Evolutionary conservation across 2,113 vertebrate species (phyloP), one percentile per base, ranked within the genome.

Genomic region (Turdus rufiventris): DNA sequence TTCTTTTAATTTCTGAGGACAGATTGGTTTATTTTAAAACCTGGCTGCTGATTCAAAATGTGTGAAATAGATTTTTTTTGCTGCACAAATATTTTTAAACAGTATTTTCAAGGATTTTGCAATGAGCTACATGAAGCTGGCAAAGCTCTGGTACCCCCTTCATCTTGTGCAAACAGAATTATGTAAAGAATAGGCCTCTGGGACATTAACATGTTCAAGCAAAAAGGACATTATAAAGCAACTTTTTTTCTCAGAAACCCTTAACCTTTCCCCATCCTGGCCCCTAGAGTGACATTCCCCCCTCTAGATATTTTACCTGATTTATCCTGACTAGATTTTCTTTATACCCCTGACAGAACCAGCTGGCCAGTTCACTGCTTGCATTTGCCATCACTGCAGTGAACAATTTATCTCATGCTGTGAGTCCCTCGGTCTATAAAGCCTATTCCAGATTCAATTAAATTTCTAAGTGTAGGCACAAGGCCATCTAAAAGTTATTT

Each of bases 11-110:
- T 96, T 96, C 63, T 96, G 61, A 95, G 90, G 88, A 93, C 93
- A 91, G 85, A 90, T 71, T 94, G 88, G 91, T 96, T 96, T 95
- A 94, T 90, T 96, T 97, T 93, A 90, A 96, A 96, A 96, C 36
- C 85, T 95, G 94, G 84, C 81, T 93, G 88, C 73, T 92, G 88
- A 81, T 88, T 89, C 73, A 13, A 93, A 89, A 93, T 85, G 90
- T 96, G 94, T 96, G 95, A 96, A 97, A 92, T 84, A 88, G 81
- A n/a, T 36, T 89, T 61, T 61, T 96, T 96, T 95, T 95, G 13
- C 70, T 89, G 75, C 67, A 70, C 70, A 93, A 95, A 94, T 96
- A 94, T 93, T 97, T 96, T 95, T 73, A 88, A 89, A 94, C 84
- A 73, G 76, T 91, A 82, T 96, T 96, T 96, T 96, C 73, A 95